These are phyloP conservation scores for Psophia crepitans DNA, from an alignment of 2,113 vertebrate genomes.

Conservation along the genomic window DNA sequence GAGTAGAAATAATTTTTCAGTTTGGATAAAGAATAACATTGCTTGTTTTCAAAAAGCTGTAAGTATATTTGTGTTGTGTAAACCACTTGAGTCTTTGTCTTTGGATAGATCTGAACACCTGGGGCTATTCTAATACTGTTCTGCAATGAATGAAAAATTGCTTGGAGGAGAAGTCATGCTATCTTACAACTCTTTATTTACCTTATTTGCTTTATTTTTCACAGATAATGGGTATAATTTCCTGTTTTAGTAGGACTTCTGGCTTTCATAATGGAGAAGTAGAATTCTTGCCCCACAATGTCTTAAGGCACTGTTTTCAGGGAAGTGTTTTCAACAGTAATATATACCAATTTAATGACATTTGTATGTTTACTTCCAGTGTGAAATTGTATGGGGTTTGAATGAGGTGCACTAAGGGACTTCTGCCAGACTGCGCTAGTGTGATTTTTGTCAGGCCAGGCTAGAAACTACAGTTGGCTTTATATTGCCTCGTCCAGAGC, in stretches of 20 bases:
- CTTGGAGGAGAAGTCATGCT: not conserved
- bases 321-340: not conserved
- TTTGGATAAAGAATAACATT: not conserved
- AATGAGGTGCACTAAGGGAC: fast-evolving
- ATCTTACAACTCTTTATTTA: not conserved
- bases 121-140: not conserved
- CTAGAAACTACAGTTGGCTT: not conserved
- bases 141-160: not conserved
- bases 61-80: not conserved
- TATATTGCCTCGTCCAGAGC: not conserved
- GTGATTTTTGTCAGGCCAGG: not conserved
- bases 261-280: not conserved
- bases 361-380: not conserved
- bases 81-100: not conserved
- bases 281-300: not conserved
- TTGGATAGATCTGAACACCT: not conserved
- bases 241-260: not conserved
- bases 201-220: not conserved
- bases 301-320: not conserved
- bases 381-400: not conserved
- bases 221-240: not conserved
- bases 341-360: not conserved
- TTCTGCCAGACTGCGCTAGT: not conserved
- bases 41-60: not conserved
- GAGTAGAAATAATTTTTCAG: not conserved